Percentiles rank a stretch among this genome's conserved stretches.
Conservation (phyloP, 2,797 vertebrate species). For the Mormyrops attenuatus region DNA sequence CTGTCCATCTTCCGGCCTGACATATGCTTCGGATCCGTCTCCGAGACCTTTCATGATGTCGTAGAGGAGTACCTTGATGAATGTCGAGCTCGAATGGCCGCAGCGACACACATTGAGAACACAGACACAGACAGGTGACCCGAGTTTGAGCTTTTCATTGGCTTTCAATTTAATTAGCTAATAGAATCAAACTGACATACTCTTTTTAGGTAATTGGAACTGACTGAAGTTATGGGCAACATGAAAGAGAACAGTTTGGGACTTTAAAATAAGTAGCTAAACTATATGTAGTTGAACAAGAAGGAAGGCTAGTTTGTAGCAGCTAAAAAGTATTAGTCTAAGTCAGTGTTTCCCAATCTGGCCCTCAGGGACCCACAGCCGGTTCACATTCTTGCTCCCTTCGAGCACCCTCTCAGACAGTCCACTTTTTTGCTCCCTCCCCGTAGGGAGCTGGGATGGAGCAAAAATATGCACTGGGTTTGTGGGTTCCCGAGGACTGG, state of each 20-base stretch:
- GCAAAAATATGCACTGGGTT: not conserved
- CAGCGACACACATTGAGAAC: not conserved
- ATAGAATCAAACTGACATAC: not conserved
- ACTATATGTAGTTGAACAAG: not conserved
- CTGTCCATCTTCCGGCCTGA: slow-evolving; percentile 76
- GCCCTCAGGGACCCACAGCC: not conserved
- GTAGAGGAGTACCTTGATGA: slow-evolving; percentile 64
- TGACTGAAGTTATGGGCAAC: not conserved
- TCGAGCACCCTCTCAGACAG: not conserved
- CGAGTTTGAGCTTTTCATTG: not conserved
- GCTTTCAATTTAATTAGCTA: not conserved
- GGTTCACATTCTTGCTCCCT: not conserved
- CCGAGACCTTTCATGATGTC: slow-evolving; percentile 78
- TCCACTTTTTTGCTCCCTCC: not conserved
- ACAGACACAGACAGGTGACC: slow-evolving; percentile 67
- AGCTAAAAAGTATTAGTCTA: not conserved
- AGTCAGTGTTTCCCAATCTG: not conserved
- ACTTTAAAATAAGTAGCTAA: not conserved
- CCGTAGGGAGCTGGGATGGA: not conserved
- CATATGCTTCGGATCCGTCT: slow-evolving; percentile 82
- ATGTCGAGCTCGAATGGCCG: slow-evolving; percentile 43
- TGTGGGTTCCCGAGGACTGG: not conserved
- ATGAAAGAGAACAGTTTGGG: not conserved
- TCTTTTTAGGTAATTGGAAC: not conserved
- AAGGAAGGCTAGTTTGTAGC: not conserved